Evolutionary conservation across 1,140 invertebrate genomes (phyloP).

Genomic region (Anoplolepis gracilipes): DNA sequence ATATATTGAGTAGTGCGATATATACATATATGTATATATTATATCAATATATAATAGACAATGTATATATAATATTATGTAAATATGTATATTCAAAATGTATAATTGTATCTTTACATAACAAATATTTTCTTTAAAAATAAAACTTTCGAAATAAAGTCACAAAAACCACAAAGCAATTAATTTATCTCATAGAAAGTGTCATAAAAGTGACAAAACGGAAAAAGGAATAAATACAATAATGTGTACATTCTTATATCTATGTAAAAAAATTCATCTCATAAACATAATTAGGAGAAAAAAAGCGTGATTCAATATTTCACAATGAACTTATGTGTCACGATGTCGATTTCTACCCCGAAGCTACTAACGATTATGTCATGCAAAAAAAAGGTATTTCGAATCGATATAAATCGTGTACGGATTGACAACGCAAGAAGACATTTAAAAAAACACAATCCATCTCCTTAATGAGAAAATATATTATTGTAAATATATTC

Average conservation of each 20-base stretch:
- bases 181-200: neutral
- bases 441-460: neutral
- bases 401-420: neutral
- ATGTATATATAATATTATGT: too few species aligned
- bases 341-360: constrained; percentile 39
- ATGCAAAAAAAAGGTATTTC: neutral
- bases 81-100: too few species aligned
- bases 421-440: neutral
- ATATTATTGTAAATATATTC: neutral
- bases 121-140: too few species aligned
- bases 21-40: too few species aligned
- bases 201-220: neutral
- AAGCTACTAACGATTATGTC: constrained; percentile 35
- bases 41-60: too few species aligned
- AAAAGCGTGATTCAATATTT: neutral
- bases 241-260: neutral
- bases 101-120: too few species aligned
- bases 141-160: too few species aligned
- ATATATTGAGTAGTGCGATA: constrained; percentile 5
- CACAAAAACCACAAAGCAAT: neutral
- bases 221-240: constrained; percentile 13
- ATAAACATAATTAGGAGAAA: neutral
- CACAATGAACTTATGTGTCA: constrained; percentile 36
- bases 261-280: neutral
- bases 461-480: neutral